Conservation (phyloP, 2,888 invertebrate genomes). For the Aricia artaxerxes region DNA sequence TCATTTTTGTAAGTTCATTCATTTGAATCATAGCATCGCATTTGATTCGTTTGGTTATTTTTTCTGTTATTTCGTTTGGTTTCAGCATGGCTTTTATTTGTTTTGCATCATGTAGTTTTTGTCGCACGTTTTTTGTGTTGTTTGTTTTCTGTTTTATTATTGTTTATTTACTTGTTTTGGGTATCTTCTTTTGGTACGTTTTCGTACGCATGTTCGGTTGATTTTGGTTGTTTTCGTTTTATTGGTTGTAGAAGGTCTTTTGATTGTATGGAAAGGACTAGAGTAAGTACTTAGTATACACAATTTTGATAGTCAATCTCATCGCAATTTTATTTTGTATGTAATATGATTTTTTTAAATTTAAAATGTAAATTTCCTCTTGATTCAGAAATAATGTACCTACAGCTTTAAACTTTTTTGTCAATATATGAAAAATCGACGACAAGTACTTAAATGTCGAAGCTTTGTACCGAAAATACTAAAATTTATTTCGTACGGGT, state of each 20-base stretch:
- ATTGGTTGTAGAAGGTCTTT: slow-evolving; percentile 10
- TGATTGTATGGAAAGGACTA: neutral
- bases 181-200: neutral
- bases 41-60: neutral
- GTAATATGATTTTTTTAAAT: too few species aligned
- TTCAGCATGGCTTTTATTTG: slow-evolving; percentile 20
- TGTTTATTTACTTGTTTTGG: slow-evolving; percentile 11
- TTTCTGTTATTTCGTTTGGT: slow-evolving; percentile 12
- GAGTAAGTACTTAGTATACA: neutral
- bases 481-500: too few species aligned
- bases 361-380: too few species aligned
- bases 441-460: too few species aligned
- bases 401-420: too few species aligned
- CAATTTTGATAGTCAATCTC: too few species aligned
- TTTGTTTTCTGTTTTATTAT: neutral
- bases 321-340: too few species aligned
- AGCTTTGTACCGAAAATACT: too few species aligned
- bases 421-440: too few species aligned
- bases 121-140: slow-evolving; percentile 3
- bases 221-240: slow-evolving; percentile 26
- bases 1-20: neutral
- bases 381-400: too few species aligned
- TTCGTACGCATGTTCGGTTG: neutral
- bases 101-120: neutral
- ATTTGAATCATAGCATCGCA: neutral